Evolutionary conservation across 1,140 invertebrate genomes (phyloP).

Genomic region (Ganaspis sp.): DNA sequence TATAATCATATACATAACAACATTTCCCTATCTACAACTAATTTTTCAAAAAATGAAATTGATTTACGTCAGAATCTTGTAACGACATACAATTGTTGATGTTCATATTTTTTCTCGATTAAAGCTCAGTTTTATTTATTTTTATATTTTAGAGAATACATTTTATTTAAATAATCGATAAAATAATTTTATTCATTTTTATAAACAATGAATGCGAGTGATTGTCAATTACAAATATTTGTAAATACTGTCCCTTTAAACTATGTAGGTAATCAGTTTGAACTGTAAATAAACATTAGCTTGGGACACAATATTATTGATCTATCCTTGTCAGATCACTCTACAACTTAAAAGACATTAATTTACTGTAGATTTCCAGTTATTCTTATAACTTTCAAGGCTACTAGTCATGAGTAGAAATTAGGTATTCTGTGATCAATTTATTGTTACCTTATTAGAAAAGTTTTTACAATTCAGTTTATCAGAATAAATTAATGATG

Average conservation of each 20-base stretch:
- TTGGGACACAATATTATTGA: slow-evolving; percentile 13
- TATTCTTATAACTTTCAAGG: slow-evolving; percentile 14
- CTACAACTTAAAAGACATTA: not conserved
- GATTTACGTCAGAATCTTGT: not conserved
- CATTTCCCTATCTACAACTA: not conserved
- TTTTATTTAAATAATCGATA: too few species aligned
- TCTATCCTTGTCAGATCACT: slow-evolving; percentile 6
- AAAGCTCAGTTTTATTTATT: too few species aligned
- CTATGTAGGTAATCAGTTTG: not conserved
- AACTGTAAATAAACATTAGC: not conserved
- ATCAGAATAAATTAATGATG: not conserved
- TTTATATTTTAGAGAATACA: too few species aligned
- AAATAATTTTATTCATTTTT: too few species aligned
- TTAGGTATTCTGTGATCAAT: slow-evolving; percentile 24
- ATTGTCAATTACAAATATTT: not conserved
- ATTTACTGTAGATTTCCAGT: not conserved
- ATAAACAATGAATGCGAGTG: too few species aligned
- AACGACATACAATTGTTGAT: not conserved
- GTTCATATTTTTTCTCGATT: not conserved
- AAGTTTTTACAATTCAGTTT: not conserved
- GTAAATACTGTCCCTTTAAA: slow-evolving; percentile 7
- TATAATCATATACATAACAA: too few species aligned
- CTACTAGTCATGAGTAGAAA: not conserved
- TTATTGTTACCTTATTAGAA: slow-evolving; percentile 9
- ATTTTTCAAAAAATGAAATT: not conserved